Evolutionary conservation across 2,797 vertebrate genomes (phyloP).

Genomic region (Acanthornis magna): DNA sequence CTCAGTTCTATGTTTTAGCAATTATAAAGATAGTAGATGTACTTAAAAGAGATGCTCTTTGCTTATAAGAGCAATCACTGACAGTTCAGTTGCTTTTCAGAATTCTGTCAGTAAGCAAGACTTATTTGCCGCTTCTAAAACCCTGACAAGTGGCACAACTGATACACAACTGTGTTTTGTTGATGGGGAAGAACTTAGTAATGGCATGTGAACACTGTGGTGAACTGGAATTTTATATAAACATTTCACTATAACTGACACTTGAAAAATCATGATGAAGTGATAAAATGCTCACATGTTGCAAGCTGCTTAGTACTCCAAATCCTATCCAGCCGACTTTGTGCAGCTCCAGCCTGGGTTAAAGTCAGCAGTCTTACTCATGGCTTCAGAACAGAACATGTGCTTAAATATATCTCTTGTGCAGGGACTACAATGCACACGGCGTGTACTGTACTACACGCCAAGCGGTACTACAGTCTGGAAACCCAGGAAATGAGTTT

Average conservation of each 20-base stretch:
- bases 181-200: background rate
- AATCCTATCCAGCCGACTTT: background rate
- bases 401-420: background rate
- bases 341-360: background rate
- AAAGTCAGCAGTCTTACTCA: background rate
- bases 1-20: background rate
- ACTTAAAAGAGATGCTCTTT: background rate
- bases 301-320: background rate
- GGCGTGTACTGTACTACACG: background rate
- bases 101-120: background rate
- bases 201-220: background rate
- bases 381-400: background rate
- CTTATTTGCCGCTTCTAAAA: background rate
- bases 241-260: background rate
- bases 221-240: background rate
- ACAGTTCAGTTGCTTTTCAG: background rate
- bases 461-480: background rate
- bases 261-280: background rate
- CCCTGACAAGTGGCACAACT: background rate
- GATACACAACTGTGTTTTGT: background rate
- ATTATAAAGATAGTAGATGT: background rate
- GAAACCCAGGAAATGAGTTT: background rate
- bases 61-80: background rate
- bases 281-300: background rate
- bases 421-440: background rate